Conservation (phyloP, 2,888 invertebrate genomes). For the Belgica antarctica region DNA sequence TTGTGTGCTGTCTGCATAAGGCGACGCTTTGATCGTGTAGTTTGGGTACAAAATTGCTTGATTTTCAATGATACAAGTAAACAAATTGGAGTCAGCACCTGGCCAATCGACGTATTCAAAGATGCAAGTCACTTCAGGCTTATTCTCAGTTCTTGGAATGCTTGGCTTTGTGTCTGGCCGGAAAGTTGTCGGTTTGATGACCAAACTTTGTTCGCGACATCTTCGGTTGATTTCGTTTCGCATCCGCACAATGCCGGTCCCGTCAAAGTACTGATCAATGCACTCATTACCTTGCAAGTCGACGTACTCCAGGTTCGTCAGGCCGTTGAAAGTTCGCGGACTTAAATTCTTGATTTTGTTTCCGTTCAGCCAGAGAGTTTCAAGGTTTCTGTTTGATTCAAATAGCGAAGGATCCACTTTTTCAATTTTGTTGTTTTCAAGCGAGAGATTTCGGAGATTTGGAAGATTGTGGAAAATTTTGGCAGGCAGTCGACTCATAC, state of each 20-base stretch:
- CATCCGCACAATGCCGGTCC: background rate
- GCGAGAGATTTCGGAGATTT: background rate
- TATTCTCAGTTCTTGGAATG: background rate
- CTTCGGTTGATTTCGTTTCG: background rate
- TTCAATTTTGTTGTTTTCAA: conserved; percentile 24
- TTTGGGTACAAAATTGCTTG: background rate
- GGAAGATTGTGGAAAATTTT: background rate
- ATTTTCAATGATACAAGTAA: background rate
- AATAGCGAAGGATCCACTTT: conserved; percentile 2
- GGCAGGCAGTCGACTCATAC: conserved; percentile 35
- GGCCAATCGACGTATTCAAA: background rate
- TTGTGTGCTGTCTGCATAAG: background rate
- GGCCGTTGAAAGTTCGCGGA: conserved; percentile 41
- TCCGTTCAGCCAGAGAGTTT: conserved; percentile 17
- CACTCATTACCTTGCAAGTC: conserved; percentile 44
- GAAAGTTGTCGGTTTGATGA: background rate
- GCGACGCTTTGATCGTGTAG: background rate
- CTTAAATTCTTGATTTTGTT: conserved; percentile 6
- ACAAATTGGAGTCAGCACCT: background rate
- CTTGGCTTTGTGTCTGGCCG: conserved; percentile 7
- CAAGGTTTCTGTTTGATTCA: background rate
- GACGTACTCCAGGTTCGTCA: conserved; percentile 34
- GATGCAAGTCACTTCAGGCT: background rate
- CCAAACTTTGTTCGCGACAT: background rate
- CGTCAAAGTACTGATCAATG: background rate